These are phyloP conservation scores for Chouioia cunea DNA, from an alignment of 2,888 invertebrate species.

Conservation along the genomic window DNA sequence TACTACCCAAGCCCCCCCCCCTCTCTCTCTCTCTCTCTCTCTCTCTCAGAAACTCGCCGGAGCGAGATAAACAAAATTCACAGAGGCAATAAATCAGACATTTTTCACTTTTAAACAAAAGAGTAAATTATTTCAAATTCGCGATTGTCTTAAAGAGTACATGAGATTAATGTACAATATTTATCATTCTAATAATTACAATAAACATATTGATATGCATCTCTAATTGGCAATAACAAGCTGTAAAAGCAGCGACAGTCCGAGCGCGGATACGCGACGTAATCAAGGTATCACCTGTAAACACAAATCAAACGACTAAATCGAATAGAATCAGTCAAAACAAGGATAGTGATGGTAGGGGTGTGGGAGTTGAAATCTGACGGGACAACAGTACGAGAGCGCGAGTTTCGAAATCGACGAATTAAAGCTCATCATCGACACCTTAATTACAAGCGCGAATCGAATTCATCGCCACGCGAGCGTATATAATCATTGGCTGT, in stretches of 20 bases:
- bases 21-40: background rate
- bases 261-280: background rate
- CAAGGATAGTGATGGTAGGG: background rate
- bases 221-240: background rate
- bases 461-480: slow-evolving; percentile 38
- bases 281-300: slow-evolving; percentile 31
- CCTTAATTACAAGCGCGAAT: slow-evolving; percentile 47
- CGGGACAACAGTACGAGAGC: background rate
- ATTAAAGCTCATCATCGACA: slow-evolving; percentile 48
- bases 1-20: slow-evolving; percentile 29
- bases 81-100: slow-evolving; percentile 32
- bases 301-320: slow-evolving; percentile 24
- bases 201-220: background rate
- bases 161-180: background rate
- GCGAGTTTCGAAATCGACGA: slow-evolving; percentile 23
- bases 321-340: slow-evolving; percentile 2
- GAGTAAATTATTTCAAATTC: slow-evolving; percentile 8
- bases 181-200: background rate
- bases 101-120: slow-evolving; percentile 24
- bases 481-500: slow-evolving; percentile 29
- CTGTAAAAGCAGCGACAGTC: slow-evolving; percentile 7
- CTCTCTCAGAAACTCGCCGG: slow-evolving; percentile 23
- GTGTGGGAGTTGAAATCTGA: background rate
- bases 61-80: slow-evolving; percentile 41
- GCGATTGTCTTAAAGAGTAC: background rate